Base-by-base conservation (phyloP, 2,113 vertebrate species). In the Jaculus jaculus region DNA sequence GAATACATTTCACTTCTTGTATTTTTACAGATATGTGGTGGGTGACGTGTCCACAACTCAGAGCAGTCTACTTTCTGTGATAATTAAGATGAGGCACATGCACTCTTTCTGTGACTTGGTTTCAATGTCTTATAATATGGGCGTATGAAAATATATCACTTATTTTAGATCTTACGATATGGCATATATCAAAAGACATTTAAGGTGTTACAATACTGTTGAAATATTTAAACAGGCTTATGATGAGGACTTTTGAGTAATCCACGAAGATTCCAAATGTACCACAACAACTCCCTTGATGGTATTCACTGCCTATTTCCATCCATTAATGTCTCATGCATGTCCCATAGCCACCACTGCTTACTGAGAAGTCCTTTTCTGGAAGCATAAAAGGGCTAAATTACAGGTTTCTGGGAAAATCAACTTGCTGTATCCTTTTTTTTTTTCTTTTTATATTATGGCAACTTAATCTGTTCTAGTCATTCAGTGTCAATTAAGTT, bases 31-130 rank as follows among this genome's bases (percentile, higher is more conserved):
- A 0, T 0, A 3, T 17, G n/a, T n/a, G n/a, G n/a, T n/a, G n/a
- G 1, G 26, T 20, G 80, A 0, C 24, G 37, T 68, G 20, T 32
- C 30, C 72, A 39, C 51, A 92, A 42, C 54, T 7, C 51, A 0
- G 72, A 63, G 1, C 0, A 60, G 5, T 28, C 0, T 0, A 24
- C 65, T 23, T 30, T 6, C 0, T 13, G 30, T n/a, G 39, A 69
- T 8, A 30, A 39, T 23, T 1, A 20, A 84, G n/a, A 51, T 7
- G 51, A 83, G 4, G 13, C 3, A 0, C n/a, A 23, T 7, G 0
- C 54, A 28, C 21, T 63, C 39, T 72, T 23, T 71, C 34, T n/a
- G 32, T 26, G 26, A 91, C 23, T 42, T 0, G 5, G 15, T 61
- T 73, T 47, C 72, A 39, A 7, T 42, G 16, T 68, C 51, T 71